A percentile compares a stretch with the other conserved stretches of the same genome.
phyloP scores from a whole-genome alignment of 2,888 invertebrate species.

The Gryllus longicercus region DNA sequence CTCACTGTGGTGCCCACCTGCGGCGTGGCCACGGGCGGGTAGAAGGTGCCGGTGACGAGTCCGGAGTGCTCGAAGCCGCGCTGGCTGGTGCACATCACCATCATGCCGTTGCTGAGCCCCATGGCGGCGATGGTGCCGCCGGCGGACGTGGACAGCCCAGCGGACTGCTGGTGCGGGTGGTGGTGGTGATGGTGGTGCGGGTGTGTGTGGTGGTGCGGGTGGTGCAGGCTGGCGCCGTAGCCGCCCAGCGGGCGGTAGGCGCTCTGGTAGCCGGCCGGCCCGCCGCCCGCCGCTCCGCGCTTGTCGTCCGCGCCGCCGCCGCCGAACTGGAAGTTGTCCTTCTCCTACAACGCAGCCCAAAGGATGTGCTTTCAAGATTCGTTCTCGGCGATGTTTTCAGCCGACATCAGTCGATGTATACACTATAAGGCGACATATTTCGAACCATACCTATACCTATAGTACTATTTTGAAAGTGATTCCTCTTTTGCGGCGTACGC shows the following conservation, averaged over 20 bases:
- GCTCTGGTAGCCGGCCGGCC: conserved; percentile 28
- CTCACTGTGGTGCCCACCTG: conserved; percentile 51
- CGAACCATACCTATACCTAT: too few relatives aligned
- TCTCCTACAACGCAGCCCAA: conserved; percentile 51
- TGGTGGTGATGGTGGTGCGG: conserved; percentile 33
- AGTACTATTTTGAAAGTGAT: too few relatives aligned
- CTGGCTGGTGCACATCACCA: conserved; percentile 80
- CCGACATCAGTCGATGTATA: too few relatives aligned
- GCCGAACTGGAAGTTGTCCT: conserved; percentile 56
- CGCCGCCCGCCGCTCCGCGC: conserved; percentile 43
- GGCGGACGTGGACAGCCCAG: conserved; percentile 10
- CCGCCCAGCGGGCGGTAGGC: conserved; percentile 28
- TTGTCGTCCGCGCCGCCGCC: conserved; percentile 50
- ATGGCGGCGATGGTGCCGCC: conserved; percentile 65
- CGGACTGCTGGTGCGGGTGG: conserved; percentile 25
- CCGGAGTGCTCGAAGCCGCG: conserved; percentile 48
- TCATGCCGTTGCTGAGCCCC: conserved; percentile 80
- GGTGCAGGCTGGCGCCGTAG: conserved; percentile 27
- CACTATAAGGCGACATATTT: too few relatives aligned
- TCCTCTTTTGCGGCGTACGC: too few relatives aligned
- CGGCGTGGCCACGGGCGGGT: conserved; percentile 80
- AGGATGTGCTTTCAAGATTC: too few relatives aligned
- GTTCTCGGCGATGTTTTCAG: too few relatives aligned
- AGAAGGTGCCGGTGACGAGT: conserved; percentile 79
- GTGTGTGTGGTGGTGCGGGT: conserved; percentile 32